Evolutionary conservation across 2,113 vertebrate genomes (phyloP).

Genomic region (Macaca mulatta): DNA sequence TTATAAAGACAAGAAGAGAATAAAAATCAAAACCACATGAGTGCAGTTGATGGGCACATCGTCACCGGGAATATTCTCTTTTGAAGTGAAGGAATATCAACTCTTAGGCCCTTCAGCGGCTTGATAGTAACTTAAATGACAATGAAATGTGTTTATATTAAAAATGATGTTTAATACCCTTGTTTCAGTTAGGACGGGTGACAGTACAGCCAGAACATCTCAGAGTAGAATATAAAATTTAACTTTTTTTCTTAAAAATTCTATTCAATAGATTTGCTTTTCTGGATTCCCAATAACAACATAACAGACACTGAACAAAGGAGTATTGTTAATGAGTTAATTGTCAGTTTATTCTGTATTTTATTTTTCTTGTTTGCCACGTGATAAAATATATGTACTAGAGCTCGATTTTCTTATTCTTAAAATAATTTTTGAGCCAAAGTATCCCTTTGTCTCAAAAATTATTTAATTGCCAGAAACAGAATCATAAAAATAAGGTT

Average conservation of each 20-base stretch:
- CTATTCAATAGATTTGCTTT: background rate
- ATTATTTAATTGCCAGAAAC: background rate
- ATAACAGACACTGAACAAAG: background rate
- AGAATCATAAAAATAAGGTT: background rate
- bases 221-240: background rate
- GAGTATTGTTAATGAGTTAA: background rate
- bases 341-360: background rate
- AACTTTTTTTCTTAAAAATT: background rate
- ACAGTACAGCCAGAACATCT: background rate
- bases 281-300: background rate
- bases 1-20: background rate
- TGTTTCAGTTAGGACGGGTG: background rate
- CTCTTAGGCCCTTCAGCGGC: background rate
- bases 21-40: background rate
- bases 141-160: background rate
- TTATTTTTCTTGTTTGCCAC: background rate
- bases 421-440: background rate
- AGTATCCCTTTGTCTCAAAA: background rate
- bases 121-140: background rate
- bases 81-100: background rate
- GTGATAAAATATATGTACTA: background rate
- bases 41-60: fast-evolving
- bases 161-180: background rate
- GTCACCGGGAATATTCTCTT: background rate
- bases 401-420: background rate